These are phyloP conservation scores for Tachystola acroxantha DNA, from an alignment of 2,888 invertebrate genomes.

Conservation along the genomic window DNA sequence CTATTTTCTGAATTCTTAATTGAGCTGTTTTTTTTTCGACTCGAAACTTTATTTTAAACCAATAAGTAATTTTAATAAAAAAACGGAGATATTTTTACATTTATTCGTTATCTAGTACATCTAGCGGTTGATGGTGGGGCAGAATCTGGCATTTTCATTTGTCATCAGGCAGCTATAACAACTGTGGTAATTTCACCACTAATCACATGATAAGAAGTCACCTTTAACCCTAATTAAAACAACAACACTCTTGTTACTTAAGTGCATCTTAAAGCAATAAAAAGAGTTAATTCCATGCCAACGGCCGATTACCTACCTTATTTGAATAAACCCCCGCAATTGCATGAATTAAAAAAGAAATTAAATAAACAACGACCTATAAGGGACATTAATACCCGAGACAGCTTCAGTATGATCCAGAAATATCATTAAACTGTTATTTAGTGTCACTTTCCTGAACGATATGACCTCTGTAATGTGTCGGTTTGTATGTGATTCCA, in stretches of 20 bases:
- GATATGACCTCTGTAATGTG: not conserved
- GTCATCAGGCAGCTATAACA: no score
- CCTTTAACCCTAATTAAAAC: no score
- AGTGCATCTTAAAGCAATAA: constrained; percentile 14
- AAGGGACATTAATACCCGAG: not conserved
- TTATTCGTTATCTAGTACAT: no score
- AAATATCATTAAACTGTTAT: constrained; percentile 1
- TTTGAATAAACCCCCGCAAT: constrained; percentile 55
- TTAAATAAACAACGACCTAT: constrained; percentile 9
- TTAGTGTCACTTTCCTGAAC: constrained; percentile 3
- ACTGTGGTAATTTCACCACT: no score
- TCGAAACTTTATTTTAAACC: no score
- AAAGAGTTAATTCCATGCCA: constrained; percentile 41
- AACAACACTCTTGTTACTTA: constrained; percentile 25
- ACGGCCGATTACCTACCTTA: constrained; percentile 48
- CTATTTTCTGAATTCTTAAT: no score
- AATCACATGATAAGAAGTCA: no score
- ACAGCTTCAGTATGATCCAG: constrained; percentile 4
- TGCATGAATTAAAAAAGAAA: constrained; percentile 34
- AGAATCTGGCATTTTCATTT: no score
- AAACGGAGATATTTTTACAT: no score
- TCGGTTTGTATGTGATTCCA: constrained; percentile 6
- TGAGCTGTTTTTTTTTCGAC: no score
- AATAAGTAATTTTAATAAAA: no score
- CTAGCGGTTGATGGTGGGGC: no score